Evolutionary conservation across 1,140 invertebrate species (phyloP), one percentile per base, ranked within the genome.

Genomic region (Aphaenogaster floridana): DNA sequence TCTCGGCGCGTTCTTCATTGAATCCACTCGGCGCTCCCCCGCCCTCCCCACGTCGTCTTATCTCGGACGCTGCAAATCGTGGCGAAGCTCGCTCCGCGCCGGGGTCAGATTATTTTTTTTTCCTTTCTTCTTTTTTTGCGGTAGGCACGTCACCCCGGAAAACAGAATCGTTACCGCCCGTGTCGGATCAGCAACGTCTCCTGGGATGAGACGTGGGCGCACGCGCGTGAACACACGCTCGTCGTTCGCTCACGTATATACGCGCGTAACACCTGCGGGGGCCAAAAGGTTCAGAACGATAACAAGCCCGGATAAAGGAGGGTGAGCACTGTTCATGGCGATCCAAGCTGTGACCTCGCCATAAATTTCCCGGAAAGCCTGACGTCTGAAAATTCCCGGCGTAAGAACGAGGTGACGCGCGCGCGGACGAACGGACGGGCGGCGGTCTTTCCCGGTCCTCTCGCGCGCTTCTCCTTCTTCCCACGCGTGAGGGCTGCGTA

Each of bases 301-400:
- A 91, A 91, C 90, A 91, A 91, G 90, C 74, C 63, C 61, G 86
- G 91, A 86, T 91, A 92, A 90, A 90, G 90, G 90, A 90, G 90
- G 86, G 81, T 87, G 85, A 89, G 89, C 86, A 86, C 88, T 90
- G 91, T 92, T 91, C 90, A 91, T 90, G 90, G 89, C 90, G 91
- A 91, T 92, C 91, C 91, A 92, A 91, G 90, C 91, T 91, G 90
- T 91, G 91, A 92, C 91, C 91, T 64, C 50, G 83, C 91, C 87
- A 92, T 92, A 92, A 92, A 92, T 92, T 91, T 91, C 50, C 76
- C 50, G 68, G 52, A 64, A 86, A 90, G 84, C 74, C 89, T 89
- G 91, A 91, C 89, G 90, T 84, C 84, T 91, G 91, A 91, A 92
- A 92, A 92, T 92, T 92, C 89, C 79, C 39, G 45, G 57, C 78